Evolutionary conservation across 1,140 invertebrate genomes (phyloP), one percentile per base, ranked within the genome.

Genomic region (Drosophila arizonae): DNA sequence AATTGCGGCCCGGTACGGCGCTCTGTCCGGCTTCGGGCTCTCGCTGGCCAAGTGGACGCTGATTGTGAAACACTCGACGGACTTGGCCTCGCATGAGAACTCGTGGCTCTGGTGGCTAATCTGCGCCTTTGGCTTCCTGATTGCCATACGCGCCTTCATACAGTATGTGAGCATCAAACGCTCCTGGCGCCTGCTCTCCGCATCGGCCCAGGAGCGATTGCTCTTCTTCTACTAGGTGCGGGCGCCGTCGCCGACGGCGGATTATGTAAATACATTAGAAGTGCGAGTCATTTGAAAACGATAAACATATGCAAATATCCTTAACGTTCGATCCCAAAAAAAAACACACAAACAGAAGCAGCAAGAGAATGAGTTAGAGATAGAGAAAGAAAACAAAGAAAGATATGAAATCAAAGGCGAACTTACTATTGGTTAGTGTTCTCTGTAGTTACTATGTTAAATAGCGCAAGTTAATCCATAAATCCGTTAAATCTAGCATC

Each of bases 31-130:
- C 45, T 97, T 98, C 90, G 97, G 97, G 6, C 93, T 98, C 6
- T 98, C 97, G 9, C 93, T 98, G 72, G 96, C 97, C 70, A 98
- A 98, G 93, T 98, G 97, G 97, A 98, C 97, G 24, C 93, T 97
- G 46, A 98, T 98, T 86, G 97, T 98, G 3, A 98, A 98, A 92
- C 95, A 97, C 88, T 97, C 96, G 65, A 97, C 96, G 65, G 96
- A 97, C 72, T 92, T 97, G 69, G 95, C 96, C 57, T 96, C 95
- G 24, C 95, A 95, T 90, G 96, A 97, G 88, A 97, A 97, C 92
- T 95, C 95, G 57, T 97, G 96, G 96, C 93, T 97, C 5, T 97
- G 96, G 96, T 97, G 96, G 96, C 93, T 97, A 33, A 96, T 97
- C 73, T 96, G 97, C 94, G 95, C 95, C 45, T 96, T 97, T 92